A percentile compares a stretch with the other conserved stretches of the same genome.
phyloP scores from a whole-genome alignment of 2,113 vertebrate genomes.

The Aix galericulata region DNA sequence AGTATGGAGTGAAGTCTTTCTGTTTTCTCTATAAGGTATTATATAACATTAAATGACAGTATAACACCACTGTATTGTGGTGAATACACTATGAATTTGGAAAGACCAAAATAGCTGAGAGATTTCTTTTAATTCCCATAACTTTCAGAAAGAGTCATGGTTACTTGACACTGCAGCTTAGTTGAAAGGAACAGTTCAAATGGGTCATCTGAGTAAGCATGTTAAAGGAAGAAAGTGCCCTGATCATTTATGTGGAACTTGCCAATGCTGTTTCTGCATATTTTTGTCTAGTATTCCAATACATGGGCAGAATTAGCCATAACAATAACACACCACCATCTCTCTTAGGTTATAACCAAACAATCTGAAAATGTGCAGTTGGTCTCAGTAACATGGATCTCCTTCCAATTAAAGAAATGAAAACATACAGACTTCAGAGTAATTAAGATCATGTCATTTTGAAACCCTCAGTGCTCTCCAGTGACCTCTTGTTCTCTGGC shows the following conservation, averaged over 20 bases:
- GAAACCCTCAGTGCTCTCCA: neutral
- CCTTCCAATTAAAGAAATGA: conserved; percentile 47
- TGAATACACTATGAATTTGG: neutral
- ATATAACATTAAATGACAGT: neutral
- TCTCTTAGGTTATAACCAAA: neutral
- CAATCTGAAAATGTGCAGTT: neutral
- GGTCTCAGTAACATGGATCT: neutral
- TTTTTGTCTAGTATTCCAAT: conserved; percentile 9
- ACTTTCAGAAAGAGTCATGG: neutral
- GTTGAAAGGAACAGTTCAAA: conserved; percentile 17
- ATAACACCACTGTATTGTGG: neutral
- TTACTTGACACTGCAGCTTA: neutral
- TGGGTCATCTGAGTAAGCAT: neutral
- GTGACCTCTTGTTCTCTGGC: conserved; percentile 4
- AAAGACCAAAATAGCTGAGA: neutral
- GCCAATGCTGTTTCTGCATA: neutral
- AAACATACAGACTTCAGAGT: conserved; percentile 27
- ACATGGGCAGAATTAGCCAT: conserved; percentile 36
- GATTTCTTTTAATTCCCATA: conserved; percentile 4
- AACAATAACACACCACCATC: conserved; percentile 23
- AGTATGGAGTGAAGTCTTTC: neutral
- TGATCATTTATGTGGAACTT: neutral
- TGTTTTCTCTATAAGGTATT: neutral
- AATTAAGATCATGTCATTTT: conserved; percentile 17
- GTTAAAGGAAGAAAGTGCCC: neutral